Conservation (phyloP, 1,140 invertebrate species). For the Euura lappo region DNA sequence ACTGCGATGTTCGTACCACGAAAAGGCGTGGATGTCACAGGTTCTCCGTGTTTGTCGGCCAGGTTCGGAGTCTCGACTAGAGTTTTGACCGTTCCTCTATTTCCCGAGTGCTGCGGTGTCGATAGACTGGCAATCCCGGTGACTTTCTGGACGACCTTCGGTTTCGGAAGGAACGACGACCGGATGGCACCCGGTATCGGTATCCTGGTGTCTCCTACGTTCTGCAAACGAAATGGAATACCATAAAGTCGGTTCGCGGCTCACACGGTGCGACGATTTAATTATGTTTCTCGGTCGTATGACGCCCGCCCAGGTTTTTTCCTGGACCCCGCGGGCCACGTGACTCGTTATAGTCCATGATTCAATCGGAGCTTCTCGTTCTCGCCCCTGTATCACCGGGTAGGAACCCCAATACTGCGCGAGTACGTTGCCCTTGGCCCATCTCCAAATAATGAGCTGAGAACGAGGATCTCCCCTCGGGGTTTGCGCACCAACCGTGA, state of each 20-base stretch:
- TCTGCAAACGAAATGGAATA: slow-evolving; percentile 34
- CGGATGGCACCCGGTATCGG: slow-evolving; percentile 45
- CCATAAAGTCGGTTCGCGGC: no score
- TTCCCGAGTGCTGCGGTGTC: background rate
- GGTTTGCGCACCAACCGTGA: background rate
- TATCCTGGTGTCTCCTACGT: slow-evolving; percentile 51
- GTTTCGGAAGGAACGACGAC: slow-evolving; percentile 52
- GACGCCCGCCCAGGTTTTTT: background rate
- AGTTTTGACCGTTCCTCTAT: background rate
- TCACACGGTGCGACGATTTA: no score
- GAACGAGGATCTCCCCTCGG: background rate
- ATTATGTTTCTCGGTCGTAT: no score
- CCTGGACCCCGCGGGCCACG: background rate
- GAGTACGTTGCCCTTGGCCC: slow-evolving; percentile 42
- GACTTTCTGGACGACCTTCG: slow-evolving; percentile 35
- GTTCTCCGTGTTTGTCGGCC: background rate
- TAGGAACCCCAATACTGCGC: slow-evolving; percentile 5
- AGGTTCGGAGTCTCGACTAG: background rate
- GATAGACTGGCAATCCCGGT: slow-evolving; percentile 14
- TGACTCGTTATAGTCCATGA: background rate
- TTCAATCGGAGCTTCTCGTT: background rate
- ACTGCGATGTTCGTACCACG: background rate
- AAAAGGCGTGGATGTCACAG: background rate
- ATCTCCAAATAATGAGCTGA: slow-evolving; percentile 38
- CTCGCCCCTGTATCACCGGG: background rate